Conservation (phyloP, 1,140 invertebrate species). For the Platorchestia sp. region DNA sequence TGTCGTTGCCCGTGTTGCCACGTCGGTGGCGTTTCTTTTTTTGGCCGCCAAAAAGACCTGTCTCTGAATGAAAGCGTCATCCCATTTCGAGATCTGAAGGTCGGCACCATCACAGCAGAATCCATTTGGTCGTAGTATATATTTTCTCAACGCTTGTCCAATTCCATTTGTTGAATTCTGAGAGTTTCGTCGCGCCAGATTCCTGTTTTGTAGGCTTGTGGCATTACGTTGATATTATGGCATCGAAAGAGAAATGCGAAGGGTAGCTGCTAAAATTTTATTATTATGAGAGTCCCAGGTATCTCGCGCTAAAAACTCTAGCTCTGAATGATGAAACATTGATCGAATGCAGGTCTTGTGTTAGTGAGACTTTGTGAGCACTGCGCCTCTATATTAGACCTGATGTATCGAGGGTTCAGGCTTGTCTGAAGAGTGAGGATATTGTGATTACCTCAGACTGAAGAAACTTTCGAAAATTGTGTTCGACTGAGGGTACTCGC, state of each 20-base stretch:
- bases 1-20: neutral
- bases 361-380: neutral
- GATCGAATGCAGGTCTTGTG: neutral
- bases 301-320: neutral
- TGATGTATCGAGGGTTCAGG: neutral
- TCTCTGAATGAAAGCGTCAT: neutral
- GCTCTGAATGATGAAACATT: neutral
- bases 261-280: neutral
- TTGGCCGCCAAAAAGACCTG: neutral
- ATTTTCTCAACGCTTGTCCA: conserved; percentile 7
- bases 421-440: neutral
- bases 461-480: too few species aligned
- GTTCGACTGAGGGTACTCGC: too few species aligned
- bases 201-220: neutral
- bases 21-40: neutral
- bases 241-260: neutral
- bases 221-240: neutral
- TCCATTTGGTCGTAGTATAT: neutral
- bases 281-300: neutral
- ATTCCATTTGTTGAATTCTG: neutral
- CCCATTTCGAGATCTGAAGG: neutral
- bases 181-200: neutral
- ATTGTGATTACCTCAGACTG: neutral
- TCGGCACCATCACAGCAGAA: neutral
- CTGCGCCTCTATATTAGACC: neutral